phyloP scores from a whole-genome alignment of 2,797 vertebrate genomes.

The Labroides dimidiatus region DNA sequence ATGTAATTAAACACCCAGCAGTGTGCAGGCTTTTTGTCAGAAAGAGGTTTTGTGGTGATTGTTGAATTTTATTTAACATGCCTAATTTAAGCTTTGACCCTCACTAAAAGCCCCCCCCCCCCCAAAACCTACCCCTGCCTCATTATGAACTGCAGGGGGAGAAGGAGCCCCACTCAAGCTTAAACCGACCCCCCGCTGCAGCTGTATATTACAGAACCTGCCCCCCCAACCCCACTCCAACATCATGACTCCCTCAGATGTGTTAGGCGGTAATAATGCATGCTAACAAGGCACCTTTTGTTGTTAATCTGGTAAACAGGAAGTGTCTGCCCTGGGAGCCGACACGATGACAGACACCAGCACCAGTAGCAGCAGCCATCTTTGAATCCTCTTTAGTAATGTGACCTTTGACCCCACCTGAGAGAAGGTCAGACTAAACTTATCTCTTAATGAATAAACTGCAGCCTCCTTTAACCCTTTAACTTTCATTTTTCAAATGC shows the following conservation, averaged over 20 bases:
- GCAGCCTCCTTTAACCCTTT: conserved; percentile 60
- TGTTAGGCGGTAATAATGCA: conserved; percentile 69
- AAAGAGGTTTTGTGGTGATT: not conserved
- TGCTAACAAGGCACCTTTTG: conserved; percentile 80
- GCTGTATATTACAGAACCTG: conserved; percentile 61
- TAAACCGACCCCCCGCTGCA: conserved; percentile 68
- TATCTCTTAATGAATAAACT: conserved; percentile 79
- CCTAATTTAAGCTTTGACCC: conserved; percentile 5
- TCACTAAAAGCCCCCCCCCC: not conserved
- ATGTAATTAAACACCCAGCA: conserved; percentile 86
- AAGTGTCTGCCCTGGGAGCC: conserved; percentile 73
- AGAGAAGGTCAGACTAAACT: conserved; percentile 80
- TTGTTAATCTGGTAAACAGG: conserved; percentile 72
- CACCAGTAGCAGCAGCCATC: conserved; percentile 54
- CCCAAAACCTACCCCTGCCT: conserved; percentile 54
- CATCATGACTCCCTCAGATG: conserved; percentile 65
- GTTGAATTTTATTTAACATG: conserved; percentile 16
- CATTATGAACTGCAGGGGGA: conserved; percentile 49
- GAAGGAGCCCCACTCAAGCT: conserved; percentile 46
- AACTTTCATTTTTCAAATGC: too few species aligned
- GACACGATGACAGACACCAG: conserved; percentile 52
- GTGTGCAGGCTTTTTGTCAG: conserved; percentile 25
- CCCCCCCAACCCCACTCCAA: conserved; percentile 22
- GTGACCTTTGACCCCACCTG: conserved; percentile 77
- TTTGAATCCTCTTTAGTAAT: conserved; percentile 71